phyloP scores from a whole-genome alignment of 2,797 vertebrate species.

The Tapirus indicus region DNA sequence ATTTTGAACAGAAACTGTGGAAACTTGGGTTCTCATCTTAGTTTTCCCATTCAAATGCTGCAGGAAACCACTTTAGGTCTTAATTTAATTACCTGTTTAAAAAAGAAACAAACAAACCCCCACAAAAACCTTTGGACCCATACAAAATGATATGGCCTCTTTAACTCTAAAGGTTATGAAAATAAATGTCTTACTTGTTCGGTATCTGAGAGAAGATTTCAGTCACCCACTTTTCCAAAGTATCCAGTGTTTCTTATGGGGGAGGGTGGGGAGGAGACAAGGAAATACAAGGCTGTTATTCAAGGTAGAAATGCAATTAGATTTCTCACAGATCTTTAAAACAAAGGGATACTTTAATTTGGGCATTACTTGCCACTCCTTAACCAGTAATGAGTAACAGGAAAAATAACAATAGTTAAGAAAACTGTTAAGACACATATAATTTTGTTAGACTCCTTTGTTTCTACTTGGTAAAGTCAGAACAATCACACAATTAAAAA shows the following conservation, averaged over 20 bases:
- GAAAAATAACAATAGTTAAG: conserved; percentile 24
- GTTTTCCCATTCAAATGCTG: conserved; percentile 47
- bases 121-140: background rate
- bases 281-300: conserved; percentile 72
- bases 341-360: conserved; percentile 38
- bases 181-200: conserved; percentile 93
- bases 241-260: conserved; percentile 94
- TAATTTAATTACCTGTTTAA: conserved; percentile 16
- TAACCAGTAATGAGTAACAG: conserved; percentile 25
- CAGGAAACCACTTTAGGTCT: conserved; percentile 21
- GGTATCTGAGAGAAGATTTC: conserved; percentile 96
- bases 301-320: conserved; percentile 52
- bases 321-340: conserved; percentile 57
- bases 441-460: conserved; percentile 44
- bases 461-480: conserved; percentile 20
- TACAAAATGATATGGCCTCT: background rate
- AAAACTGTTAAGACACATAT: conserved; percentile 41
- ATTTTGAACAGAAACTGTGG: conserved; percentile 53
- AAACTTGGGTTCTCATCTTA: conserved; percentile 15
- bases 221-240: conserved; percentile 96
- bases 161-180: conserved; percentile 53
- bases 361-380: background rate
- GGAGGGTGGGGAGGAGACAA: conserved; percentile 48
- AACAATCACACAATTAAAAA: background rate
- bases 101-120: background rate